Evolutionary conservation across 2,797 vertebrate genomes (phyloP), one percentile per base, ranked within the genome.

Genomic region (Cyprinella venusta): DNA sequence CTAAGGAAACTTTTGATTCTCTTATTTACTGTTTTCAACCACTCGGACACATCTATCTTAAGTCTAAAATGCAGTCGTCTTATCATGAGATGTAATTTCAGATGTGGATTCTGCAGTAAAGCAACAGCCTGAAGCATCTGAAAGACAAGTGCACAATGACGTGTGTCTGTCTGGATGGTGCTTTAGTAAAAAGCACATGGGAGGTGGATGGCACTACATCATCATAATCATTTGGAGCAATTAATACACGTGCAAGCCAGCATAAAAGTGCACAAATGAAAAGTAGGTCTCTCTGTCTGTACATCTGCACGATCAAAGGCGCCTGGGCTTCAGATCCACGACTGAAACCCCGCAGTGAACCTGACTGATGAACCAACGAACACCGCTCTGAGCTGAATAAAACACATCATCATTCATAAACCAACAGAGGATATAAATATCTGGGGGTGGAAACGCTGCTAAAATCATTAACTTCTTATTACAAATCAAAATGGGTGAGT

Each of bases 401-500:
- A 90, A 84, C 80, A 85, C 48, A 72, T 71, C 82, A 75, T 40
- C 59, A 79, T 86, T 76, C 30, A 71, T 45, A 56, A 59, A 52
- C 76, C 70, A 70, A 61, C 69, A 79, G 67, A 77, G 79, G 81
- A 80, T 87, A 86, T 65, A 80, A 83, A 85, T 64, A 84, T 81
- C 68, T 79, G 82, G 72, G 86, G 87, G 89, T 85, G 90, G 90
- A 87, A 86, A 81, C 78, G 85, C 70, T 48, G 89, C 76, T 87
- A 85, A 91, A 88, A 88, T 85, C 88, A 86, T 86, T 91, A 89
- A 79, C 85, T 90, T 91, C 86, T 85, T 85, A 79, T 89, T 88
- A 86, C 75, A 88, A 81, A 86, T 79, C 24, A 45, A 84, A 91
- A 90, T 75, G 89, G 87, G 83, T 90, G 88, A 92, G 86, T 87